Conservation (phyloP, 2,888 invertebrate species). For the Spialia ferax region DNA sequence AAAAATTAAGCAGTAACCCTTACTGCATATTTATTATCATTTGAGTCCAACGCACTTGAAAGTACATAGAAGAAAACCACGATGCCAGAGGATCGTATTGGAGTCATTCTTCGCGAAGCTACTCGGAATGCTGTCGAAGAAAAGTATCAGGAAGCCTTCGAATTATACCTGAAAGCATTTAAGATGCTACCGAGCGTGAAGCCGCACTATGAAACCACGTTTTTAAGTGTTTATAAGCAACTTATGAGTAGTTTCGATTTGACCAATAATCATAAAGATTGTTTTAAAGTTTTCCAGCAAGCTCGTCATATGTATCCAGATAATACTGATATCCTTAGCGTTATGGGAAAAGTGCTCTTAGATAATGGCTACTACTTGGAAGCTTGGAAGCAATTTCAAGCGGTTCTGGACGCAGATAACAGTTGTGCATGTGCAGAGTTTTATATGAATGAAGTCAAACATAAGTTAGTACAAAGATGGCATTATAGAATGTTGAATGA, state of each 20-base stretch:
- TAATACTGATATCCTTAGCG: slow-evolving; percentile 65
- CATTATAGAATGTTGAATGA: slow-evolving; percentile 95
- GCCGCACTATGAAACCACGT: slow-evolving; percentile 58
- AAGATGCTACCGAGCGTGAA: slow-evolving; percentile 57
- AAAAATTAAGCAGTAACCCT: too few relatives aligned
- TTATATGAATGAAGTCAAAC: slow-evolving; percentile 89
- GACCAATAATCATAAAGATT: neutral
- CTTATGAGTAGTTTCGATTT: slow-evolving; percentile 11
- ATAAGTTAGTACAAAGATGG: slow-evolving; percentile 91
- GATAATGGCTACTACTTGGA: slow-evolving; percentile 85
- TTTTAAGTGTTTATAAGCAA: slow-evolving; percentile 52
- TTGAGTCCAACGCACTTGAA: too few relatives aligned
- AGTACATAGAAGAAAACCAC: neutral
- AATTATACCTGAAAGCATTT: slow-evolving; percentile 65
- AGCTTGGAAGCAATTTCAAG: slow-evolving; percentile 86
- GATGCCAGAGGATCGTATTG: neutral
- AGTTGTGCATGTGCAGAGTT: slow-evolving; percentile 87
- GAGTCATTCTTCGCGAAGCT: slow-evolving; percentile 53
- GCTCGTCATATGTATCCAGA: slow-evolving; percentile 59
- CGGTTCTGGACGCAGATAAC: slow-evolving; percentile 79
- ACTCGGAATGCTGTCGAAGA: slow-evolving; percentile 56
- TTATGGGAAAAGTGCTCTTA: slow-evolving; percentile 72
- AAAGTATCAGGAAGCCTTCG: slow-evolving; percentile 63
- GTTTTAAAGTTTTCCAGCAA: slow-evolving; percentile 14
- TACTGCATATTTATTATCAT: too few relatives aligned